Conservation (phyloP, 2,888 invertebrate species). For the Nomada goodeniana region DNA sequence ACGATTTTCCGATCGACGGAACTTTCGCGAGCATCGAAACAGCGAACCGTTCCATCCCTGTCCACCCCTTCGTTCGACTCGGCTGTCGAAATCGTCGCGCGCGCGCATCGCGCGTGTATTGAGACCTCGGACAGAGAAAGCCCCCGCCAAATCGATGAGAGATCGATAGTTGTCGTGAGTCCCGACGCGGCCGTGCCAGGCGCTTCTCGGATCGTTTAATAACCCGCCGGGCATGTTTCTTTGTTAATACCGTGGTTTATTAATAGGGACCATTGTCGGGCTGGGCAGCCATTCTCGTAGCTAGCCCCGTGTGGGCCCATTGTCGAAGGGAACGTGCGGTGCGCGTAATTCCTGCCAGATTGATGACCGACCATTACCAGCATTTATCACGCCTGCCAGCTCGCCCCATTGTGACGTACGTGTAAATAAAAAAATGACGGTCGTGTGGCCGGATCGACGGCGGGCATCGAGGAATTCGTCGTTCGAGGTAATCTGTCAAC, state of each 20-base stretch:
- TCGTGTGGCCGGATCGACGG: constrained; percentile 63
- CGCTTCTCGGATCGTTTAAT: constrained; percentile 52
- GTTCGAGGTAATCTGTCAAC: constrained; percentile 4
- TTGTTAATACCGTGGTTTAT: constrained; percentile 70
- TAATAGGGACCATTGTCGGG: constrained; percentile 65
- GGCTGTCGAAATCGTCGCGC: too few relatives aligned
- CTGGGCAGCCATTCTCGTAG: constrained; percentile 55
- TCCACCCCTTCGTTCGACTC: too few relatives aligned
- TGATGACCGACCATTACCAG: constrained; percentile 80
- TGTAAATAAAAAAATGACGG: constrained; percentile 74
- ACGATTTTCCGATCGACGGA: too few relatives aligned
- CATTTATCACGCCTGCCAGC: constrained; percentile 80
- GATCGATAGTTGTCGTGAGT: constrained; percentile 56
- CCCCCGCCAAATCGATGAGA: constrained; percentile 37
- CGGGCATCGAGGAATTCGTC: constrained; percentile 48
- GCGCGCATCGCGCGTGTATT: constrained; percentile 7
- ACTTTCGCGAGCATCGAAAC: too few relatives aligned
- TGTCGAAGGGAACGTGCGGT: constrained; percentile 70
- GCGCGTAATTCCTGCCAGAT: constrained; percentile 76
- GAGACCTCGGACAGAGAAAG: constrained; percentile 16
- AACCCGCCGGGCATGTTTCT: constrained; percentile 49
- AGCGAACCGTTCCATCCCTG: too few relatives aligned
- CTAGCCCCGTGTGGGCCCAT: constrained; percentile 65
- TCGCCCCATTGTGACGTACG: constrained; percentile 71
- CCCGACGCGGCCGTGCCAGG: constrained; percentile 11